Percentiles rank a stretch among this genome's conserved stretches.
phyloP scores from a whole-genome alignment of 2,888 invertebrate species.

The Troglohyphantes excavatus region DNA sequence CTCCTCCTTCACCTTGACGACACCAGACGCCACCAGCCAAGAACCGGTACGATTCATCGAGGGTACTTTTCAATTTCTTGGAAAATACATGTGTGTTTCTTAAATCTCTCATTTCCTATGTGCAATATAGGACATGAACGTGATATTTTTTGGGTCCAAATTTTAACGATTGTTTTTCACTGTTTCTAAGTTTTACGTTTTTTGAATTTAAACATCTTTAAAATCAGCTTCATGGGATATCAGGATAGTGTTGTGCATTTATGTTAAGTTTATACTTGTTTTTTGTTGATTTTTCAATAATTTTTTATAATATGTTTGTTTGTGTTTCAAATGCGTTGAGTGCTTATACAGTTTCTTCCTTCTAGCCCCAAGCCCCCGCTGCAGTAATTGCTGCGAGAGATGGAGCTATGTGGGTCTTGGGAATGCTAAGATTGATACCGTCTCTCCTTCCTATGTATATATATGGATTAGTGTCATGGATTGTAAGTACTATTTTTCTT shows the following conservation, averaged over 20 bases:
- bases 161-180: too few species aligned
- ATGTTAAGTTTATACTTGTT: too few species aligned
- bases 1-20: slow-evolving; percentile 13
- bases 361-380: slow-evolving; percentile 41
- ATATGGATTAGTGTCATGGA: slow-evolving; percentile 68
- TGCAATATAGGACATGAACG: too few species aligned
- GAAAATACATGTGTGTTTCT: background rate
- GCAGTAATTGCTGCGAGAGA: slow-evolving; percentile 45
- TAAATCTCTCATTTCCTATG: too few species aligned
- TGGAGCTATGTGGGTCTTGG: slow-evolving; percentile 56
- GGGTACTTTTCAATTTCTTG: slow-evolving; percentile 36
- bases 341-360: background rate
- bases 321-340: too few species aligned
- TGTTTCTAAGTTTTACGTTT: too few species aligned
- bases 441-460: slow-evolving; percentile 72
- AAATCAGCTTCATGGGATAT: too few species aligned
- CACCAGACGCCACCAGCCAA: slow-evolving; percentile 18
- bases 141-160: too few species aligned
- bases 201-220: too few species aligned
- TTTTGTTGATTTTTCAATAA: too few species aligned
- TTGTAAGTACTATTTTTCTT: slow-evolving; percentile 59
- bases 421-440: slow-evolving; percentile 59
- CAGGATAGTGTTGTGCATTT: too few species aligned
- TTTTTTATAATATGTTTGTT: too few species aligned
- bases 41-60: slow-evolving; percentile 53